Conservation (phyloP, 2,888 invertebrate genomes). For the Aspidapion aeneum region DNA sequence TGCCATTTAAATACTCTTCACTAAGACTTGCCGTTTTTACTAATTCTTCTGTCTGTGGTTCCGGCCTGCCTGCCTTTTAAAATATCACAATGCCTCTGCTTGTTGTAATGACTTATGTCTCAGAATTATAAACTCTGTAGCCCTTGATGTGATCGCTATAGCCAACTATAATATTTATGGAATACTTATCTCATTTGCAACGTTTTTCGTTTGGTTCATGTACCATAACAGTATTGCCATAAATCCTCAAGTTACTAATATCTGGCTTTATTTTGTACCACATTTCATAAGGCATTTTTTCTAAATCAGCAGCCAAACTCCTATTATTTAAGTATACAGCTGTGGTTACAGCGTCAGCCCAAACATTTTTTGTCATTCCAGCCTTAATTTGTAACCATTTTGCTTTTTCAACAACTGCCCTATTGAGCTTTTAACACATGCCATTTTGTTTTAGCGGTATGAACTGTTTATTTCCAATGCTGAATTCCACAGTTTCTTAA, state of each 20-base stretch:
- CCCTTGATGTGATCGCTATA: conserved; percentile 4
- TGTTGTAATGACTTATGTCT: neutral
- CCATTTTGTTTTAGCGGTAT: conserved; percentile 20
- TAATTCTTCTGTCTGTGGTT: neutral
- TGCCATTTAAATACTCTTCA: neutral
- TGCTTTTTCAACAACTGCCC: conserved; percentile 19
- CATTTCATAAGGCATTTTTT: conserved; percentile 36
- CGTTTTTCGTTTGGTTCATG: conserved; percentile 35
- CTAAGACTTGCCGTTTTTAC: neutral
- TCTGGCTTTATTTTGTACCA: conserved; percentile 35
- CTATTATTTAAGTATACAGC: conserved; percentile 31
- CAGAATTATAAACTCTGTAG: conserved; percentile 3
- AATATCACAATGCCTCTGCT: neutral
- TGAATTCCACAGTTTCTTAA: conserved; percentile 7
- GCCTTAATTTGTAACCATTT: conserved; percentile 29
- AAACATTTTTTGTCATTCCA: conserved; percentile 27
- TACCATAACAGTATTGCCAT: conserved; percentile 34
- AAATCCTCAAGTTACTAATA: conserved; percentile 35
- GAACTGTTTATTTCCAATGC: conserved; percentile 11
- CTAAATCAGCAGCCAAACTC: conserved; percentile 4
- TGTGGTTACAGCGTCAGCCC: conserved; percentile 32
- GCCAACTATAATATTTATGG: neutral
- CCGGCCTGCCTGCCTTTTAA: neutral
- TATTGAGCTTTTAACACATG: conserved; percentile 13
- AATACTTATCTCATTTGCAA: conserved; percentile 1